Percentiles rank a stretch among this genome's conserved stretches.
Conservation (phyloP, 2,797 vertebrate species). For the Periophthalmus magnuspinnatus region DNA sequence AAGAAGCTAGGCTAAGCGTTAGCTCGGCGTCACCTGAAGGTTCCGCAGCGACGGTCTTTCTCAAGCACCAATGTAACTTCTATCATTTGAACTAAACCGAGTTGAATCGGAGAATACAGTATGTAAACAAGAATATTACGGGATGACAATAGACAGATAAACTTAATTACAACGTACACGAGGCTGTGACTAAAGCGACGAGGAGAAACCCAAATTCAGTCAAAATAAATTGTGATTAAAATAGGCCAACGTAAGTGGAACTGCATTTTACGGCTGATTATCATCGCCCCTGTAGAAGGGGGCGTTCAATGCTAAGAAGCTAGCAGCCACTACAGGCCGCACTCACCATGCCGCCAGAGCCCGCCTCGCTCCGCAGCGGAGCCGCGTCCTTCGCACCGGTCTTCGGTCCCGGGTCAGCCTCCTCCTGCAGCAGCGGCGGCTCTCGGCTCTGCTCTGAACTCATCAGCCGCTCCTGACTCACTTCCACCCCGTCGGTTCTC, state of each 20-base stretch:
- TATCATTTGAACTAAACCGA: not conserved
- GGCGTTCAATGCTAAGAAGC: constrained; percentile 44
- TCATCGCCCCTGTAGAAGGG: constrained; percentile 13
- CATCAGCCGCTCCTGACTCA: constrained; percentile 84
- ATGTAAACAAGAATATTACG: constrained; percentile 6
- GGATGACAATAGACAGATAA: not conserved
- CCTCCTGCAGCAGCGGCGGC: constrained; percentile 84
- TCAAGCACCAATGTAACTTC: constrained; percentile 17
- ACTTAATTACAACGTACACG: not conserved
- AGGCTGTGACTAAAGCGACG: not conserved
- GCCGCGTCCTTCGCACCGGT: constrained; percentile 77
- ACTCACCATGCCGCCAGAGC: constrained; percentile 81
- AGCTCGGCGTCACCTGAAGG: constrained; percentile 18
- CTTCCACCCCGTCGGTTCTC: constrained; percentile 79
- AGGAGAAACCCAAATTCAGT: not conserved
- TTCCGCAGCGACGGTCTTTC: constrained; percentile 19
- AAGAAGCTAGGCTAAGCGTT: constrained; percentile 48
- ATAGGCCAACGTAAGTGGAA: constrained; percentile 8
- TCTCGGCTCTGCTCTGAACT: constrained; percentile 85
- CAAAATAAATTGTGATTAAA: not conserved
- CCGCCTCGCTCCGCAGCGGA: constrained; percentile 74
- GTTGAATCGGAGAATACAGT: constrained; percentile 1
- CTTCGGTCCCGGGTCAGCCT: constrained; percentile 81
- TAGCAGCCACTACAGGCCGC: constrained; percentile 64
- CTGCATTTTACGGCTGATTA: constrained; percentile 23